Evolutionary conservation across 1,140 invertebrate species (phyloP).

Genomic region (Capitella teleta): DNA sequence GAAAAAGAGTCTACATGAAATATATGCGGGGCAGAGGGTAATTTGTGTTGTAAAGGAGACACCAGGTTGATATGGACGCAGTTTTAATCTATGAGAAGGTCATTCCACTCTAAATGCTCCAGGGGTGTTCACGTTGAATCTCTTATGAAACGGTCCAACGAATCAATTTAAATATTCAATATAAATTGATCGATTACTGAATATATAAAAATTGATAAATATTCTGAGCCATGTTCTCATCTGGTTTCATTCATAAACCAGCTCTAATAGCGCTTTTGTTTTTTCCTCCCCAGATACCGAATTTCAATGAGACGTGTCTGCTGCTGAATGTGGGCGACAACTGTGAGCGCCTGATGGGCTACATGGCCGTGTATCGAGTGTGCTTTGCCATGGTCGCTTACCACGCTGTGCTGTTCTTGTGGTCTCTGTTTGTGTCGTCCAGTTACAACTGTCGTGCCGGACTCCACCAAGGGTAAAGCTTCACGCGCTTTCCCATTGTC

Average conservation of each 20-base stretch:
- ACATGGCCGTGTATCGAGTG: constrained; percentile 44
- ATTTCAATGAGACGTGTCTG: constrained; percentile 40
- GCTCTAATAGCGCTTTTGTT: neutral
- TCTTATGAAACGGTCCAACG: neutral
- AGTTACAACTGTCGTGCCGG: constrained; percentile 39
- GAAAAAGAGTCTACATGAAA: too few species aligned
- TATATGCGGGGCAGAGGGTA: too few species aligned
- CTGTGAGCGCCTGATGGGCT: constrained; percentile 39
- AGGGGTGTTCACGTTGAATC: too few species aligned
- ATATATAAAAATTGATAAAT: neutral
- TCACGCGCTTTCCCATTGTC: neutral
- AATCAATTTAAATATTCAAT: neutral
- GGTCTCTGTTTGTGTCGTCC: constrained; percentile 37
- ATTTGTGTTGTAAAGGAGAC: too few species aligned
- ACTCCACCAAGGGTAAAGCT: constrained; percentile 40
- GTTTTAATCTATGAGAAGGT: too few species aligned
- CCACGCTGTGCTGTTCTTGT: constrained; percentile 31
- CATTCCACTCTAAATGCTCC: too few species aligned
- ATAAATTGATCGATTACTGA: neutral
- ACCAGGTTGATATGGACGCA: too few species aligned
- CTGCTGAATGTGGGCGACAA: constrained; percentile 34
- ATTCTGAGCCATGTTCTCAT: neutral
- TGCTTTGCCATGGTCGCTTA: constrained; percentile 41
- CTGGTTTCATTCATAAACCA: neutral
- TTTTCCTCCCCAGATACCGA: constrained; percentile 31